Conservation (phyloP, 2,797 vertebrate species). For the Acrocephalus scirpaceus region DNA sequence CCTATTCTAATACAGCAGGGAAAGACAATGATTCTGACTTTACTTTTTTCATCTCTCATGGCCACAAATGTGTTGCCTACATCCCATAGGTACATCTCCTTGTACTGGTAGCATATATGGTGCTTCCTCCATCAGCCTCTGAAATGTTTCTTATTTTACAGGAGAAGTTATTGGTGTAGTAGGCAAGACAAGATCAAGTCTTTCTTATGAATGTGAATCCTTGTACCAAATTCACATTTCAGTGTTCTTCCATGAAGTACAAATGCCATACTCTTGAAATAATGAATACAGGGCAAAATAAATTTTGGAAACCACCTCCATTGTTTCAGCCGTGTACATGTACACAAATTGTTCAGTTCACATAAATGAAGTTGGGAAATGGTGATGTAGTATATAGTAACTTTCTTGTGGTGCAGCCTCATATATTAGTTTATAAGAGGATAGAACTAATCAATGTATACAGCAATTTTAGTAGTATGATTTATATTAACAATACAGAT, state of each 20-base stretch:
- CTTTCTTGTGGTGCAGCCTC: background rate
- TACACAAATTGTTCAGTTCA: background rate
- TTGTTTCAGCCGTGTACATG: background rate
- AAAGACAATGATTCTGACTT: background rate
- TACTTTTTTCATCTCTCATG: background rate
- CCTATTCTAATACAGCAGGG: background rate
- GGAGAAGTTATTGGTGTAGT: background rate
- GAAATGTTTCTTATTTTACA: background rate
- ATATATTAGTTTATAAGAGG: background rate
- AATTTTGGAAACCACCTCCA: background rate
- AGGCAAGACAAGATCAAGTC: background rate
- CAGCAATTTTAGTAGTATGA: background rate
- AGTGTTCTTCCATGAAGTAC: background rate
- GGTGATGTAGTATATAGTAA: background rate
- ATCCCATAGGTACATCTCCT: background rate
- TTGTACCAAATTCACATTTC: background rate
- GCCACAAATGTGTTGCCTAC: background rate
- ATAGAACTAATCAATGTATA: background rate
- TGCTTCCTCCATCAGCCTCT: background rate
- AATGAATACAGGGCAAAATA: background rate
- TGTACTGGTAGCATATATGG: rapidly evolving
- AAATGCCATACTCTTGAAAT: background rate
- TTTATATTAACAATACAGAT: background rate
- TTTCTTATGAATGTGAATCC: background rate
- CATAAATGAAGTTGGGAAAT: background rate